Base-by-base conservation (phyloP, 2,113 vertebrate genomes). In the Barnardius zonarius region DNA sequence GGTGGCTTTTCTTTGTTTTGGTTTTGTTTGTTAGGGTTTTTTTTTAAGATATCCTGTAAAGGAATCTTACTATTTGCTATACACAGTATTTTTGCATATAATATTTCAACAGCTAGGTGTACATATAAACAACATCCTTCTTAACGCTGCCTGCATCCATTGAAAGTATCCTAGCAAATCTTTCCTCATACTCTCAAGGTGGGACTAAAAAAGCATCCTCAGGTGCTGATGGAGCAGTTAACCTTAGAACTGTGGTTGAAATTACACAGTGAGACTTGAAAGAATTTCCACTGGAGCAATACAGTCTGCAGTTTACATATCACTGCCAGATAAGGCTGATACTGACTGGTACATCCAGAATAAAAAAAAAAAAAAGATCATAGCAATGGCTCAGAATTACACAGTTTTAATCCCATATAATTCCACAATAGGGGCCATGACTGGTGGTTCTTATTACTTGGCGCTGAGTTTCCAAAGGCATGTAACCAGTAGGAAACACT, bases 361-460 rank as follows among this genome's bases (percentile, higher is more conserved):
- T 24, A 24, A 28, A 19, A n/a, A 57, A 48, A 57, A 77, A 57
- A 48, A 23, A 48, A 4, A 70, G 46, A 91, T 74, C 66, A 88
- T 14, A 82, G 86, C 81, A 54, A 54, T 83, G 76, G 90, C 79
- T 95, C 83, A 83, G 86, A 90, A 93, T 86, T 83, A 88, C 84
- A 73, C 15, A 59, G 49, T 46, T 95, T 93, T 92, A 93, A 96
- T 94, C 92, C 86, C 59, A 66, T 7, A 62, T 94, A 96, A 97
- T 93, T 92, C 94, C 83, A 77, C 83, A 77, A 86, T 4, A 88
- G 88, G 86, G 72, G 11, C 55, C 41, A 44, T 15, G 95, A 76
- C 86, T 83, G 37, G 19, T 54, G n/a, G 37, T 31, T 92, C 49
- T 67, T 46, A 94, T 39, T 95, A 94, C 79, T 83, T 95, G 86